Percentiles rank a stretch among this genome's conserved stretches.
phyloP scores from a whole-genome alignment of 2,888 invertebrate species.

The Lepidonotus clava region DNA sequence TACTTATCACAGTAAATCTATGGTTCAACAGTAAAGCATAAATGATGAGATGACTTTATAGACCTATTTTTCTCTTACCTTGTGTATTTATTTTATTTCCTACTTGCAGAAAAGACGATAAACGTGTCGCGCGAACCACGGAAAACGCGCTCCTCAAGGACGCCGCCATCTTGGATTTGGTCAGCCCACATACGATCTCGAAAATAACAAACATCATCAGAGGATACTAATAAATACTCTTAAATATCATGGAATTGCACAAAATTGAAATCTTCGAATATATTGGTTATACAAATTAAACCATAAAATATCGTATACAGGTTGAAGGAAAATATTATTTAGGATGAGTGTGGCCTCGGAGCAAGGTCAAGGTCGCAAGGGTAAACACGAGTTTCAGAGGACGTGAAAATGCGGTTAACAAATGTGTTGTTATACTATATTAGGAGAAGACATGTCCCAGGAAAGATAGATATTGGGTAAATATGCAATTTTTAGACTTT shows the following conservation, averaged over 20 bases:
- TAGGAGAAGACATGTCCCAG: slow-evolving; percentile 11
- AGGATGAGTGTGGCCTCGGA: neutral
- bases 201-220: too few species aligned
- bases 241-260: too few species aligned
- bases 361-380: neutral
- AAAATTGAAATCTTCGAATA: too few species aligned
- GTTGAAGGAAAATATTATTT: neutral
- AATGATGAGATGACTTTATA: too few species aligned
- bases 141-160: slow-evolving; percentile 27
- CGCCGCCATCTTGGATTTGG: slow-evolving; percentile 12
- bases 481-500: neutral
- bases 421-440: slow-evolving; percentile 30
- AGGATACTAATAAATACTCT: too few species aligned
- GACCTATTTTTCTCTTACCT: too few species aligned
- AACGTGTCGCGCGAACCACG: neutral
- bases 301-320: neutral
- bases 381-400: neutral
- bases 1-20: neutral
- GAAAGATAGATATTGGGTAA: slow-evolving; percentile 52
- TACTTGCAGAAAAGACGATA: neutral
- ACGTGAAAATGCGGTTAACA: slow-evolving; percentile 26
- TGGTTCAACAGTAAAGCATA: too few species aligned
- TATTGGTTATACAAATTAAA: too few species aligned
- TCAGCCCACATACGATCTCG: neutral
- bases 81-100: too few species aligned